Evolutionary conservation across 2,888 invertebrate species (phyloP).

Genomic region (Galeopsomyia nigrocyanea): DNA sequence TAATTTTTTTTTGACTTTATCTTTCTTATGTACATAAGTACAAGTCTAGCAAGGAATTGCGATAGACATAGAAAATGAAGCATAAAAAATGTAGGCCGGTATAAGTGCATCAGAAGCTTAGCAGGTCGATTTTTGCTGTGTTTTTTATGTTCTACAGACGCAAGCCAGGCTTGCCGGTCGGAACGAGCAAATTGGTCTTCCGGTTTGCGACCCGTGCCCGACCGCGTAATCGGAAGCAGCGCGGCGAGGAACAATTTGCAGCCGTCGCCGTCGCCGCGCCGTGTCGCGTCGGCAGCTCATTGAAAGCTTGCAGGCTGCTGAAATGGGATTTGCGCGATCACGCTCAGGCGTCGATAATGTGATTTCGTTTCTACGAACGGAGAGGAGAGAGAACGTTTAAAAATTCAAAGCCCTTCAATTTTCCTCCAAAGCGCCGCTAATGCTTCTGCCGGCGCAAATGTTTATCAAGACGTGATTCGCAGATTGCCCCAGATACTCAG

Average conservation of each 20-base stretch:
- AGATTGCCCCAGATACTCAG: too few species aligned
- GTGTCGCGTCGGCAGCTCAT: not conserved
- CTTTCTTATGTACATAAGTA: too few species aligned
- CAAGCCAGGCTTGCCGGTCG: conserved; percentile 1
- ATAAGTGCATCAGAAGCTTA: too few species aligned
- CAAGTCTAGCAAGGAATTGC: too few species aligned
- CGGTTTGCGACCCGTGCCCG: conserved; percentile 14
- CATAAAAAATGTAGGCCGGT: too few species aligned
- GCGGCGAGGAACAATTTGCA: conserved; percentile 19
- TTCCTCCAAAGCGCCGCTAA: not conserved
- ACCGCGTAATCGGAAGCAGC: conserved; percentile 36
- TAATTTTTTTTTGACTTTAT: too few species aligned
- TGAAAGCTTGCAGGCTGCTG: not conserved
- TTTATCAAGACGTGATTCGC: too few species aligned
- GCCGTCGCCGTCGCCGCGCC: not conserved
- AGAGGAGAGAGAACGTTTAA: not conserved
- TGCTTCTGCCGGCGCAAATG: not conserved
- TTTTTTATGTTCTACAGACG: not conserved
- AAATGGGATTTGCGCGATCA: conserved; percentile 26
- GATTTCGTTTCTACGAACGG: conserved; percentile 1
- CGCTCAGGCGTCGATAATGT: conserved; percentile 16
- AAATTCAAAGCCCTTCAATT: not conserved
- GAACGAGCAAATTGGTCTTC: conserved; percentile 31
- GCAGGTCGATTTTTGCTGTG: not conserved
- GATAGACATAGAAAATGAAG: too few species aligned